Conservation (phyloP, 2,113 vertebrate genomes). For the Athene cunicularia region DNA sequence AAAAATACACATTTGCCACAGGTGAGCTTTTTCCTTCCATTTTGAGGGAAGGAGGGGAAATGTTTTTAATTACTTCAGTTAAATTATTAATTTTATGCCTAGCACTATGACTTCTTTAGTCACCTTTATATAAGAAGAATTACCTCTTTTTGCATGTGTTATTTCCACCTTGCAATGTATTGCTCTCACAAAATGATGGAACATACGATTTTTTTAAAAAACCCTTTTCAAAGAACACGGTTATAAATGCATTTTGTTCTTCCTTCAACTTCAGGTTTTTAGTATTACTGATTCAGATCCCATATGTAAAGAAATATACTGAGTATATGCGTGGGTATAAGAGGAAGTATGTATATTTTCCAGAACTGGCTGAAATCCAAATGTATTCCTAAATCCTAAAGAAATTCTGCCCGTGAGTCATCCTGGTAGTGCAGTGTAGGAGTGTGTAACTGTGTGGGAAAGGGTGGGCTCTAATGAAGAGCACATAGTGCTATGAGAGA, state of each 20-base stretch:
- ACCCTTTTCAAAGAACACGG: background rate
- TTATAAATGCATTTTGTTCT: background rate
- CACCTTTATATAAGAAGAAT: background rate
- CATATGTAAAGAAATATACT: constrained; percentile 39
- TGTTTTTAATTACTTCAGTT: background rate
- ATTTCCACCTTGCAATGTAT: background rate
- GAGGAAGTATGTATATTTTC: background rate
- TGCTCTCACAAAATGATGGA: background rate
- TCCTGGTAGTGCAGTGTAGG: background rate
- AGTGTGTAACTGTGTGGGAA: background rate
- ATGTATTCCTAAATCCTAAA: background rate
- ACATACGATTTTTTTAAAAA: background rate
- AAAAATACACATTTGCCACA: background rate
- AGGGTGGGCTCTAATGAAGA: background rate
- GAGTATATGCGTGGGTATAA: background rate
- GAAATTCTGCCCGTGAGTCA: background rate
- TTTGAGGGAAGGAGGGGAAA: background rate
- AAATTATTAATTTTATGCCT: background rate
- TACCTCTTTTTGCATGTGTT: background rate
- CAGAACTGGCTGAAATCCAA: background rate
- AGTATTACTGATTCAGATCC: background rate
- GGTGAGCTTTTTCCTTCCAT: background rate
- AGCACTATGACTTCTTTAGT: background rate
- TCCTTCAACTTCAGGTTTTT: constrained; percentile 10
- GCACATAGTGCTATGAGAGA: background rate